These are phyloP conservation scores for Netelia inedita DNA, from an alignment of 2,888 invertebrate genomes.

Conservation along the genomic window DNA sequence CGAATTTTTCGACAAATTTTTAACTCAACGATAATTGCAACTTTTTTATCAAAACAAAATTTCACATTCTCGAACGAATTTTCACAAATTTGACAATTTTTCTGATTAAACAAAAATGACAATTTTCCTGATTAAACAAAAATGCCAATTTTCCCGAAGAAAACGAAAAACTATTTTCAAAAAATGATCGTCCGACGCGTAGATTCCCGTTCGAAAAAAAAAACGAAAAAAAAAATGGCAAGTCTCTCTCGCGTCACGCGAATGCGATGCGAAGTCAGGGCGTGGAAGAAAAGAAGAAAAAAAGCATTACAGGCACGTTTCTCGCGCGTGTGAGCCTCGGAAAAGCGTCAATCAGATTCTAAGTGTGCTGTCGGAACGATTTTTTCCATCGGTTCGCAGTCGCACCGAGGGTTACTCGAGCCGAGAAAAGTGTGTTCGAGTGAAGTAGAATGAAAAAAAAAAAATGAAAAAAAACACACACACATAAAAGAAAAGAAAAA, in stretches of 20 bases:
- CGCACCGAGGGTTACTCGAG: constrained; percentile 10
- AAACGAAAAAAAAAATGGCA: background rate
- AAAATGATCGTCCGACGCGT: no score
- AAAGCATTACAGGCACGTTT: background rate
- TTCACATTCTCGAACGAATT: no score
- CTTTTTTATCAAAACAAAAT: no score
- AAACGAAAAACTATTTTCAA: no score
- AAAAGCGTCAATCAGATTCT: constrained; percentile 43
- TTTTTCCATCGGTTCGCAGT: constrained; percentile 7
- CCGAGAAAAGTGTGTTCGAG: constrained; percentile 1
- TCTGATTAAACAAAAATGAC: no score
- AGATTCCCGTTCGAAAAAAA: background rate
- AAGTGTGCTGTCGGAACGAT: constrained; percentile 23
- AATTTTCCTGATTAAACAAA: no score
- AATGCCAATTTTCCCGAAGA: no score
- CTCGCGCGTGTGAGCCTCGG: constrained; percentile 23
- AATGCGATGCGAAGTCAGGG: background rate
- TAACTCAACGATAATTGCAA: background rate
- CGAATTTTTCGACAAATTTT: background rate
- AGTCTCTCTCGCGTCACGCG: constrained; percentile 18
- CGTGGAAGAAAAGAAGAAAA: background rate
- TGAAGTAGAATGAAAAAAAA: background rate
- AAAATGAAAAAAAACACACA: background rate
- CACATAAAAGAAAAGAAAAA: background rate
- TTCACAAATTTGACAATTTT: no score